Evolutionary conservation across 1,140 invertebrate species (phyloP).

Genomic region (Drosophila pandora): DNA sequence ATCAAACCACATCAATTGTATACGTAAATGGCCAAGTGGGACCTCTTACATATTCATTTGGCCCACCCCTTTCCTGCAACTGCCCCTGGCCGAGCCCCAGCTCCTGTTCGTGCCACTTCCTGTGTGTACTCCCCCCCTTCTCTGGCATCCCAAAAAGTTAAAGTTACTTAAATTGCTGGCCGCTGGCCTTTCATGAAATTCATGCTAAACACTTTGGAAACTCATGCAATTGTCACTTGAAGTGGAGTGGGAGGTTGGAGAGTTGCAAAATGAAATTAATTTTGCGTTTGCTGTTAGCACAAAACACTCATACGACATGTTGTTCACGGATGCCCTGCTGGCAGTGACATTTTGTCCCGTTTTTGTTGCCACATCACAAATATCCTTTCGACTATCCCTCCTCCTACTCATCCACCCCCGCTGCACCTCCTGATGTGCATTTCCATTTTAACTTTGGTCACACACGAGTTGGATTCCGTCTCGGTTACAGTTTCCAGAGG

Average conservation of each 20-base stretch:
- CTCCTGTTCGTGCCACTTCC: neutral
- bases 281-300: constrained; percentile 68
- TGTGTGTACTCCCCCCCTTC: neutral
- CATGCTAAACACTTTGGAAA: constrained; percentile 73
- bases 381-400: constrained; percentile 18
- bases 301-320: constrained; percentile 75
- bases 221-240: constrained; percentile 74
- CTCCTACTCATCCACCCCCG: constrained; percentile 10
- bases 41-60: constrained; percentile 80
- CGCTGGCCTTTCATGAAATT: constrained; percentile 65
- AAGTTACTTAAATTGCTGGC: constrained; percentile 59
- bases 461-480: constrained; percentile 70
- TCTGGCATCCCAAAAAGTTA: constrained; percentile 11
- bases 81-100: neutral
- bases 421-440: constrained; percentile 29
- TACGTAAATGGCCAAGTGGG: constrained; percentile 79
- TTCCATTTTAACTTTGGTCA: constrained; percentile 79
- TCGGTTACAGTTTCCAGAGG: constrained; percentile 69
- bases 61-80: neutral
- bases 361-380: constrained; percentile 41
- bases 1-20: constrained; percentile 82
- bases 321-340: constrained; percentile 40
- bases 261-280: constrained; percentile 74
- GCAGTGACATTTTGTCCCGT: constrained; percentile 62
- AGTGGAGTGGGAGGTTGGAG: neutral